Percentiles rank a stretch among this genome's conserved stretches.
phyloP scores from a whole-genome alignment of 2,797 vertebrate genomes.

The Cyclopterus lumpus region DNA sequence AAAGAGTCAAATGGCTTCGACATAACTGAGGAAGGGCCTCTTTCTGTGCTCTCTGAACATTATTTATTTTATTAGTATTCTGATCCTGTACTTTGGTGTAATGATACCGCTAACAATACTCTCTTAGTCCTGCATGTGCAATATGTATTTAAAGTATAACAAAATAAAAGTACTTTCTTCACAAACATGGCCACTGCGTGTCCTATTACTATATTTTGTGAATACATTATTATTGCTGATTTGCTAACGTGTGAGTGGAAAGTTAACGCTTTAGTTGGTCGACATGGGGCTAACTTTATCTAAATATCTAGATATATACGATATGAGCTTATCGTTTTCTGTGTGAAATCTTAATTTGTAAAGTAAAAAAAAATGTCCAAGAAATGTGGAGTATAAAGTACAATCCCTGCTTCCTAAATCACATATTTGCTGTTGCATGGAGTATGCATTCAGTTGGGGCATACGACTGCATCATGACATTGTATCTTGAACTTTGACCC shows the following conservation, averaged over 20 bases:
- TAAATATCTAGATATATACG: too few species aligned
- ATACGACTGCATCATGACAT: neutral
- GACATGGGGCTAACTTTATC: neutral
- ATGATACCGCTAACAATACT: neutral
- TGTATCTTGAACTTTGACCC: neutral
- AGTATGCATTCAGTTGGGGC: neutral
- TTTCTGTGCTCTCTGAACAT: conserved; percentile 1
- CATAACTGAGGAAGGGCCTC: neutral
- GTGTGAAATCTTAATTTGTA: neutral
- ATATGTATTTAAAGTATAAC: neutral
- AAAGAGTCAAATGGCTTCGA: neutral
- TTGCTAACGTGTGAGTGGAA: neutral
- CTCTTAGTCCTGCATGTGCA: neutral
- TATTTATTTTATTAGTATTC: neutral
- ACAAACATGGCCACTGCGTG: neutral
- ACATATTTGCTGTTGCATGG: neutral
- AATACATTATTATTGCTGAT: neutral
- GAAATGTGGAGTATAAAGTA: neutral
- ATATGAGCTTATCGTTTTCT: neutral
- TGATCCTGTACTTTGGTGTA: neutral
- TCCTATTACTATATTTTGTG: neutral
- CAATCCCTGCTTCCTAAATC: neutral
- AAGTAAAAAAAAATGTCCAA: neutral
- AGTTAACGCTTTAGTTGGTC: neutral
- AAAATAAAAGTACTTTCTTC: neutral